A percentile compares a stretch with the other conserved stretches of the same genome.
phyloP scores from a whole-genome alignment of 2,113 vertebrate genomes.

The Myiagra hebetior region DNA sequence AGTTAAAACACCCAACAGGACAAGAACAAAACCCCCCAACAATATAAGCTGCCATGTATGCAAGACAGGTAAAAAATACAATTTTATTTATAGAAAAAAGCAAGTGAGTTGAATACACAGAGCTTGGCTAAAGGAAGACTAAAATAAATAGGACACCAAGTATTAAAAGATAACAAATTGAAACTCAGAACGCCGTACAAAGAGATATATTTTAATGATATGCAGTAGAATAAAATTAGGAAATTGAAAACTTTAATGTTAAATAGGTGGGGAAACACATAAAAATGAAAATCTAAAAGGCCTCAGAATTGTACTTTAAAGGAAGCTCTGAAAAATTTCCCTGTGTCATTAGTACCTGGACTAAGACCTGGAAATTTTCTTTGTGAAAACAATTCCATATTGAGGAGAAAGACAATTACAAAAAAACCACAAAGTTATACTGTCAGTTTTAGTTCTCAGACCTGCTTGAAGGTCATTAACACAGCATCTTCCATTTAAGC shows the following conservation, averaged over 20 bases:
- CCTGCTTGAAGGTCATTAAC: neutral
- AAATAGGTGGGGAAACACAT: neutral
- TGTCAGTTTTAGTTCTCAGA: neutral
- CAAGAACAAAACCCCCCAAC: neutral
- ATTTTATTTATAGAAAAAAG: neutral
- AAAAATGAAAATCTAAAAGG: neutral
- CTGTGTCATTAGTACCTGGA: neutral
- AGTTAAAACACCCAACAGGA: neutral
- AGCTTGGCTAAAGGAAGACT: neutral
- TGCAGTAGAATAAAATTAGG: neutral
- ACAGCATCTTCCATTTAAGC: neutral
- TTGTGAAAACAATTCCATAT: neutral
- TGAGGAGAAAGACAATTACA: neutral
- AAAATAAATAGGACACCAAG: neutral
- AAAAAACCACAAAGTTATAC: neutral
- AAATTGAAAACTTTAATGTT: neutral
- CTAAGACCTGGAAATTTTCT: neutral
- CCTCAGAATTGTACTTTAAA: neutral
- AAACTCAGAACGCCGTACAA: neutral
- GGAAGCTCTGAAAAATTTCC: neutral
- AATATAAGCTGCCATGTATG: neutral
- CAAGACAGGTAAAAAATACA: neutral
- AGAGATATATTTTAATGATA: neutral
- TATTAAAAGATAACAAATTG: neutral
- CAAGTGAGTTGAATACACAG: neutral